Evolutionary conservation across 2,113 vertebrate genomes (phyloP), one percentile per base, ranked within the genome.

Genomic region (Cottus gobio): DNA sequence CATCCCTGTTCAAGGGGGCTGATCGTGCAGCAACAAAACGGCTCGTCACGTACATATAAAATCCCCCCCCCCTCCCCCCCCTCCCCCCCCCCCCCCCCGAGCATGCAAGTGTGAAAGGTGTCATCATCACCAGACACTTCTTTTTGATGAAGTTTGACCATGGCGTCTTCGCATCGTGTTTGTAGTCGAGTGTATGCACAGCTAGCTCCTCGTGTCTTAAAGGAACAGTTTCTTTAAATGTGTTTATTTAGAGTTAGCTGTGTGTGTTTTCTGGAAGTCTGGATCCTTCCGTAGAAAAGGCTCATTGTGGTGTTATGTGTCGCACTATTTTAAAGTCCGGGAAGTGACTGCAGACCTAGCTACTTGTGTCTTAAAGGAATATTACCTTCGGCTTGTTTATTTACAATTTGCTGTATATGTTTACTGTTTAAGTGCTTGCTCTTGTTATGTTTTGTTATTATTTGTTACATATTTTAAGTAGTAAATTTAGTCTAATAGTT

Each of bases 11-110:
- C 34, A 30, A 66, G n/a, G 10, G 11, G 20, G 36, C 20, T 48
- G 9, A 37, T 37, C 36, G 16, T 37, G 10, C 62, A 26, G 37
- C 48, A 77, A 65, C n/a, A 39, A 79, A 62, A 66, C 16, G 31
- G 60, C 42, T 68, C 13, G 48, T 22, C 20, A 22, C 20, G 7
- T 46, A 9, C 16, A 22, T 50, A 50, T 50, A 42, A 58, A n/a
- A n/a, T n/a, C n/a, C n/a, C n/a, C n/a, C n/a, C n/a, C n/a, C n/a
- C n/a, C n/a, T n/a, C n/a, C n/a, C n/a, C n/a, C n/a, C n/a, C n/a
- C n/a, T n/a, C n/a, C n/a, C n/a, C n/a, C n/a, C n/a, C n/a, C n/a
- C n/a, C 18, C 18, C 46, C 46, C 46, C 18, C 44, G 16, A 20
- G 44, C 44, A 46, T 46, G 44, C 16, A 0, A 46, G 15, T 20